These are phyloP conservation scores for Siniperca scherzeri DNA, from an alignment of 2,797 vertebrate genomes.

Conservation along the genomic window DNA sequence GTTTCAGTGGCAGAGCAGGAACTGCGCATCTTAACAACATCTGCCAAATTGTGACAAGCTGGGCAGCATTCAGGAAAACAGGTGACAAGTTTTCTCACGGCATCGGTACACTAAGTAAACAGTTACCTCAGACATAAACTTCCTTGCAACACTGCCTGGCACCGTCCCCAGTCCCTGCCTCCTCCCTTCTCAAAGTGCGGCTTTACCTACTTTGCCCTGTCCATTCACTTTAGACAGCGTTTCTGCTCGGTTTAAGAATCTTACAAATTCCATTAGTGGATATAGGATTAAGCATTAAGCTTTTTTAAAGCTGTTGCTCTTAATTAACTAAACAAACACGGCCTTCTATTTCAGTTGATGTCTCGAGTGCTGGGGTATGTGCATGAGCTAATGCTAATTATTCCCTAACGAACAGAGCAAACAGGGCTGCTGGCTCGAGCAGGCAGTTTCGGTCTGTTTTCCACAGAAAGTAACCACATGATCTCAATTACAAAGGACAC, in stretches of 20 bases:
- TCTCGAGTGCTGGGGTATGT: slow-evolving; percentile 61
- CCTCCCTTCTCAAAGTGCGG: slow-evolving; percentile 49
- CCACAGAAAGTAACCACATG: slow-evolving; percentile 31
- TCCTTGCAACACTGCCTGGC: slow-evolving; percentile 74
- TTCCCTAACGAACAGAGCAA: slow-evolving; percentile 53
- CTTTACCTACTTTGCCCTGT: slow-evolving; percentile 68
- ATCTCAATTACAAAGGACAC: slow-evolving; percentile 37
- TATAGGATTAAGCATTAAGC: slow-evolving; percentile 76
- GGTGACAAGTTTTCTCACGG: slow-evolving; percentile 79
- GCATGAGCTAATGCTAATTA: slow-evolving; percentile 71
- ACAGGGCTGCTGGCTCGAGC: slow-evolving; percentile 34
- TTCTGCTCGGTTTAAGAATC: slow-evolving; percentile 69
- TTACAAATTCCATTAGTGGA: slow-evolving; percentile 79
- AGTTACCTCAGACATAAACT: slow-evolving; percentile 80
- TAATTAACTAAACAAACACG: slow-evolving; percentile 83
- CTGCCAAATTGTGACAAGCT: slow-evolving; percentile 65
- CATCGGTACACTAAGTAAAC: slow-evolving; percentile 75
- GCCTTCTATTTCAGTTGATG: slow-evolving; percentile 70
- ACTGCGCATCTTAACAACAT: slow-evolving; percentile 46
- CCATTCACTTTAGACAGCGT: slow-evolving; percentile 59
- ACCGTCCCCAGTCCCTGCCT: slow-evolving; percentile 56
- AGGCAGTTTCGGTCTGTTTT: slow-evolving; percentile 34
- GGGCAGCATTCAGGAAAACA: slow-evolving; percentile 59
- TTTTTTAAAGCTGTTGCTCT: slow-evolving; percentile 72
- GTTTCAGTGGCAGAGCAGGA: slow-evolving; percentile 61